phyloP scores from a whole-genome alignment of 2,113 vertebrate species.

The Sciurus niger region DNA sequence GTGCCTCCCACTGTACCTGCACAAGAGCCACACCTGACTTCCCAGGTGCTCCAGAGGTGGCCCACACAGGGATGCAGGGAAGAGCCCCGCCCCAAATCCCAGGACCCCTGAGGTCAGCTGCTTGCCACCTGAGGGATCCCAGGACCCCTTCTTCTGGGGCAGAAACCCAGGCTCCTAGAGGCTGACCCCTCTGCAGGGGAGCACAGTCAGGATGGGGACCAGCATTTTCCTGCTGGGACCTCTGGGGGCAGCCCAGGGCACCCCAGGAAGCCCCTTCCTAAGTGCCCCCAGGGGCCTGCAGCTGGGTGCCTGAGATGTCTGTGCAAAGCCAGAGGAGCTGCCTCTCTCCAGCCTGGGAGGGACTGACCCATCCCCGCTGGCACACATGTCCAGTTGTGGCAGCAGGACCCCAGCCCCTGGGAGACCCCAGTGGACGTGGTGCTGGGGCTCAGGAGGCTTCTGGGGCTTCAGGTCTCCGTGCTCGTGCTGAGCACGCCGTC shows the following conservation, averaged over 20 bases:
- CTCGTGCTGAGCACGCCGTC: background rate
- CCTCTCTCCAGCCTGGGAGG: background rate
- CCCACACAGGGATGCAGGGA: background rate
- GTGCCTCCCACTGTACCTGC: no score
- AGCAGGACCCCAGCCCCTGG: background rate
- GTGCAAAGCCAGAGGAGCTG: background rate
- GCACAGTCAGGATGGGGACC: no score
- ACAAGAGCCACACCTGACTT: background rate
- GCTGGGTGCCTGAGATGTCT: background rate
- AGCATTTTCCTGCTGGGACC: background rate
- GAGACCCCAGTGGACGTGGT: background rate
- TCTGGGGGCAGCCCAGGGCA: background rate
- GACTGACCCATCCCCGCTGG: background rate
- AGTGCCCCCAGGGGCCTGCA: background rate
- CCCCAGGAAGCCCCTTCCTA: background rate
- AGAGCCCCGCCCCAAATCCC: no score
- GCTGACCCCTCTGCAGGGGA: background rate
- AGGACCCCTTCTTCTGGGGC: background rate
- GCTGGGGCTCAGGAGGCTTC: background rate
- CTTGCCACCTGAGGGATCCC: background rate
- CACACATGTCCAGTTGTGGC: background rate
- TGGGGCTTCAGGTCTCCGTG: no score
- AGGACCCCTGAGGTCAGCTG: background rate
- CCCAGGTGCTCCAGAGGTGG: background rate
- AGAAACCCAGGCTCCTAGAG: background rate